Evolutionary conservation across 2,113 vertebrate species (phyloP).

Genomic region (Triplophysa rosa): DNA sequence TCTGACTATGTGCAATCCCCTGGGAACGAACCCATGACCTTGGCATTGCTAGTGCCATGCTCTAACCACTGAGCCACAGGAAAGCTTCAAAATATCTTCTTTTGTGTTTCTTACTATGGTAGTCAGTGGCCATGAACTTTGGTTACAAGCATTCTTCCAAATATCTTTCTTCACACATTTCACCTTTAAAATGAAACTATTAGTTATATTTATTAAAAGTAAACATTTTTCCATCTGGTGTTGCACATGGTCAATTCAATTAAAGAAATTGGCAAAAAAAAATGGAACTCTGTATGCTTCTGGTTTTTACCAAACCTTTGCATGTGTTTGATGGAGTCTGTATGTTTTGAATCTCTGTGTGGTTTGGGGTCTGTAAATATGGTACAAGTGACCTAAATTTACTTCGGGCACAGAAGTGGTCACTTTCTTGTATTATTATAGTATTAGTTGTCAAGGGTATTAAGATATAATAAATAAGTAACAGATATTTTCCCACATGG

Average conservation of each 20-base stretch:
- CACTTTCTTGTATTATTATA: constrained; percentile 53
- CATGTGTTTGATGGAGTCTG: constrained; percentile 4
- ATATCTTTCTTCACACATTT: neutral
- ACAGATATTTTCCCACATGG: constrained; percentile 47
- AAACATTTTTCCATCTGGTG: neutral
- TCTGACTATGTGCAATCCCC: no score
- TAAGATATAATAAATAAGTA: constrained; percentile 58
- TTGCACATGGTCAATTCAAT: constrained; percentile 29
- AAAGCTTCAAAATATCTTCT: no score
- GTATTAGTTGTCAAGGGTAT: constrained; percentile 55
- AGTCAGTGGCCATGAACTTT: no score
- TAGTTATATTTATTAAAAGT: neutral
- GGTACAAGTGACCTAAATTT: constrained; percentile 18
- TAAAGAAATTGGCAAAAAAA: constrained; percentile 37
- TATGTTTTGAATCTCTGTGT: constrained; percentile 47
- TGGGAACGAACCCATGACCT: no score
- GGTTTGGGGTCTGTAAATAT: constrained; percentile 41
- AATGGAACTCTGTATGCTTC: neutral
- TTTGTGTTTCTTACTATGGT: no score
- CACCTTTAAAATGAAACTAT: neutral
- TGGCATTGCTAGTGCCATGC: no score
- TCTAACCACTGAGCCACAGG: no score
- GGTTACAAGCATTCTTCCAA: neutral
- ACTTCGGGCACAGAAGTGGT: constrained; percentile 44
- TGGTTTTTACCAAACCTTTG: constrained; percentile 1